Evolutionary conservation across 2,113 vertebrate species (phyloP).

Genomic region (Romanogobio albipinnatus): DNA sequence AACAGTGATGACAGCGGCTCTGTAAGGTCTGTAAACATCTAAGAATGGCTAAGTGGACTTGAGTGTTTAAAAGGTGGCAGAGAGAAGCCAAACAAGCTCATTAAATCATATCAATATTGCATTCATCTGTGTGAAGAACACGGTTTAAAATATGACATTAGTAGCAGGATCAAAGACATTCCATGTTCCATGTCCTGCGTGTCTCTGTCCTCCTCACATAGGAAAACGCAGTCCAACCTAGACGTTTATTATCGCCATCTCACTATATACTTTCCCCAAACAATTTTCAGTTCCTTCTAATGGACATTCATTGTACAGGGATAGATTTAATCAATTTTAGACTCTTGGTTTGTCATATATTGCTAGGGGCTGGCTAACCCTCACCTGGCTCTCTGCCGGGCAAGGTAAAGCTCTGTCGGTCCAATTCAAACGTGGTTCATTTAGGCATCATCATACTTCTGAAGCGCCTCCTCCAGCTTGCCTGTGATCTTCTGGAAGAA

Average conservation of each 20-base stretch:
- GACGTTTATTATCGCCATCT: conserved; percentile 13
- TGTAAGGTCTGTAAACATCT: conserved; percentile 70
- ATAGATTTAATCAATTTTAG: not conserved
- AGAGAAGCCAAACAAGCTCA: conserved; percentile 64
- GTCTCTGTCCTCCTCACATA: conserved; percentile 10
- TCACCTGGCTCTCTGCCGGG: conserved; percentile 40
- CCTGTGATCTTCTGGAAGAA: conserved; percentile 97
- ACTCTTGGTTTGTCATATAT: conserved; percentile 35
- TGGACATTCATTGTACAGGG: conserved; percentile 23
- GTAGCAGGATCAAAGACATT: conserved; percentile 74
- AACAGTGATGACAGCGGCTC: conserved; percentile 66
- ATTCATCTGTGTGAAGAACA: conserved; percentile 78
- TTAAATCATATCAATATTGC: conserved; percentile 70
- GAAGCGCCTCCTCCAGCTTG: conserved; percentile 93
- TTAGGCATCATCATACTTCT: conserved; percentile 92
- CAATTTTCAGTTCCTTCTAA: conserved; percentile 10
- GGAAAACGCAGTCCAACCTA: conserved; percentile 9
- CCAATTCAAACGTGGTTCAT: not conserved
- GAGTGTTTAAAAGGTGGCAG: conserved; percentile 72
- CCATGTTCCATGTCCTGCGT: not conserved
- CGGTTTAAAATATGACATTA: conserved; percentile 76
- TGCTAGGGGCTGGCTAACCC: conserved; percentile 24
- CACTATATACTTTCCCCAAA: not conserved
- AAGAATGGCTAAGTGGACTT: conserved; percentile 36
- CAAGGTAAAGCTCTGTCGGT: not conserved